Evolutionary conservation across 2,888 invertebrate species (phyloP), one percentile per base, ranked within the genome.

Genomic region (Frankliniella intonsa): DNA sequence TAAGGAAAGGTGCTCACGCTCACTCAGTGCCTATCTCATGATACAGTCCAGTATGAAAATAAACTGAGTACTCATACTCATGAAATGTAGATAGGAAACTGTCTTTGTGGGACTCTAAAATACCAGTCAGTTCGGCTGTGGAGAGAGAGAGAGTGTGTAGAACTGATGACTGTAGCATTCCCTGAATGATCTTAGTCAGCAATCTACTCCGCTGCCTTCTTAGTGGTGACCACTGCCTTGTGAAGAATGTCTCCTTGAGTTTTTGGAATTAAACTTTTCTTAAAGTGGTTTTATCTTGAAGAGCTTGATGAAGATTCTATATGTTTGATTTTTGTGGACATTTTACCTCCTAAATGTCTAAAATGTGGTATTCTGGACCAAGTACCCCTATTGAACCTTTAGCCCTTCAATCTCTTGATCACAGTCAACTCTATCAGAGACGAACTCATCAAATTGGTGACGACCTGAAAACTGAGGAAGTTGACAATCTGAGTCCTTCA

Each of bases 361-460:
- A 76, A 25, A 76, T 76, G 69, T 76, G 69, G 14, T 19, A 55
- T 14, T 5, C 55, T 55, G 55, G 14, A 19, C 14, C 69, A n/a
- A 5, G 22, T 81, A 84, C 84, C 25, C 85, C 86, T 82, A 85
- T 86, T 69, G 85, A 84, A 69, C 87, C 87, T 19, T 84, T 86
- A 50, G 86, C 86, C 80, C 82, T 87, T 27, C 85, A 86, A 80
- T 85, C 86, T 11, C 84, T 88, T 83, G 86, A 86, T 25, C 85
- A 86, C 83, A 88, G 88, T 83, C 85, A 86, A 80, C 85, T 88
- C 69, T 88, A 87, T 84, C 83, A 86, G 25, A 85, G 88, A 83
- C 85, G 88, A 82, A 85, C 25, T 11, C 69, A 25, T 25, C 22
- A 83, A 84, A 85, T 84, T 51, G 83, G 50, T 38, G 80, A 81